Percentiles rank a stretch among this genome's conserved stretches.
These are phyloP conservation scores for Echiichthys vipera DNA, from an alignment of 2,797 vertebrate genomes.

Conservation along the genomic window DNA sequence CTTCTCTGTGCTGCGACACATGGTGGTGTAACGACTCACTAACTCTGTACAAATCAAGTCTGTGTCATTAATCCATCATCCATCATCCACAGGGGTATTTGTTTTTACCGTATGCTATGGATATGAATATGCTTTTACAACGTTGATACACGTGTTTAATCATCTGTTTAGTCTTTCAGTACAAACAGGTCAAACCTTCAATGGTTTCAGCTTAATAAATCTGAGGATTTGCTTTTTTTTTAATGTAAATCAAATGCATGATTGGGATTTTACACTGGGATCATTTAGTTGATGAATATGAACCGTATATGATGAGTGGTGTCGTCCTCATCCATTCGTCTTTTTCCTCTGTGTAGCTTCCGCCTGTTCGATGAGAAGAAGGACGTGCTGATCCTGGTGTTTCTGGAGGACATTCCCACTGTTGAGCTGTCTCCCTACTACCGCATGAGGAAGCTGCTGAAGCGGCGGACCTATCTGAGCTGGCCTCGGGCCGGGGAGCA, in stretches of 20 bases:
- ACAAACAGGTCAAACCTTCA: no score
- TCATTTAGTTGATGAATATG: not conserved
- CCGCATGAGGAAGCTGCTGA: conserved; percentile 82
- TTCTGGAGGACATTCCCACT: conserved; percentile 80
- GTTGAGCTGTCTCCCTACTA: conserved; percentile 76
- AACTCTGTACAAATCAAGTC: not conserved
- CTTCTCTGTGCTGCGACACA: not conserved
- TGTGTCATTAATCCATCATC: not conserved
- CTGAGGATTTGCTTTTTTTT: no score
- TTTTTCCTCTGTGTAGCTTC: conserved; percentile 65
- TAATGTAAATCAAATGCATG: not conserved
- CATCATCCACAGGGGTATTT: no score
- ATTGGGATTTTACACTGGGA: no score
- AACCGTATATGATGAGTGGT: not conserved
- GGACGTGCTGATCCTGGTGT: conserved; percentile 82
- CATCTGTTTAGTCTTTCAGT: no score
- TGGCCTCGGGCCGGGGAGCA: conserved; percentile 73
- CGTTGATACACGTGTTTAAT: no score
- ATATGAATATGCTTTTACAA: no score
- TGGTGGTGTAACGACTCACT: not conserved
- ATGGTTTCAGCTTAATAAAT: no score
- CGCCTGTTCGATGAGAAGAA: conserved; percentile 83
- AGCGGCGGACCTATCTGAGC: conserved; percentile 80
- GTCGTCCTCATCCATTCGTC: not conserved
- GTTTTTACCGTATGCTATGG: not conserved